phyloP scores from a whole-genome alignment of 2,888 invertebrate genomes.

The Lochmaea crataegi region DNA sequence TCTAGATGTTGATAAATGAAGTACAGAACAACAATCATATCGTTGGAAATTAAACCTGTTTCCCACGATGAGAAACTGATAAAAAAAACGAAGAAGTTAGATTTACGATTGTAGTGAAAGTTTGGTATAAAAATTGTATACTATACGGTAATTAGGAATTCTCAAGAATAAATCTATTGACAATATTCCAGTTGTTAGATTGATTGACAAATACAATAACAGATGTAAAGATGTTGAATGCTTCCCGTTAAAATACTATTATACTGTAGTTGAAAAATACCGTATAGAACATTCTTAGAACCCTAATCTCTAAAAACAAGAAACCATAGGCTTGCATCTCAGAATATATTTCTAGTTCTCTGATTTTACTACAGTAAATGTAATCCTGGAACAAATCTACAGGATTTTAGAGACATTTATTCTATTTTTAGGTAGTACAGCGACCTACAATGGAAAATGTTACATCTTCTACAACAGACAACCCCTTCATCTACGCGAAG shows the following conservation, averaged over 20 bases:
- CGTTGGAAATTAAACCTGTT: conserved; percentile 3
- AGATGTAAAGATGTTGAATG: neutral
- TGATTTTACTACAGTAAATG: too few species aligned
- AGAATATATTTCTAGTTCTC: too few species aligned
- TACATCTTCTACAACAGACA: conserved; percentile 93
- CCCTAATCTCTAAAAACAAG: neutral
- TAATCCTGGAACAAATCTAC: neutral
- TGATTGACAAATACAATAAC: neutral
- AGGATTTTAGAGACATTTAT: neutral
- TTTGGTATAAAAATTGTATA: conserved; percentile 10
- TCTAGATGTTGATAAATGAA: conserved; percentile 22
- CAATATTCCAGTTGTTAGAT: conserved; percentile 9
- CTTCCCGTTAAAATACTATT: neutral
- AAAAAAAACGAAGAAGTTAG: neutral
- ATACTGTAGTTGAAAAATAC: neutral
- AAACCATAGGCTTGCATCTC: neutral
- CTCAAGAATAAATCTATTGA: conserved; percentile 14
- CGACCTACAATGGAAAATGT: conserved; percentile 95
- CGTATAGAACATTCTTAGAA: neutral
- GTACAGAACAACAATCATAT: neutral
- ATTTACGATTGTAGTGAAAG: conserved; percentile 18
- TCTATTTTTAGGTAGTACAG: conserved; percentile 73
- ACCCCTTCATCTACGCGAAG: conserved; percentile 82
- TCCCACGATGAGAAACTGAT: conserved; percentile 18
- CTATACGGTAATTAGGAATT: conserved; percentile 4